Evolutionary conservation across 2,113 vertebrate species (phyloP).

Genomic region (Brachyhypopomus occidentalis): DNA sequence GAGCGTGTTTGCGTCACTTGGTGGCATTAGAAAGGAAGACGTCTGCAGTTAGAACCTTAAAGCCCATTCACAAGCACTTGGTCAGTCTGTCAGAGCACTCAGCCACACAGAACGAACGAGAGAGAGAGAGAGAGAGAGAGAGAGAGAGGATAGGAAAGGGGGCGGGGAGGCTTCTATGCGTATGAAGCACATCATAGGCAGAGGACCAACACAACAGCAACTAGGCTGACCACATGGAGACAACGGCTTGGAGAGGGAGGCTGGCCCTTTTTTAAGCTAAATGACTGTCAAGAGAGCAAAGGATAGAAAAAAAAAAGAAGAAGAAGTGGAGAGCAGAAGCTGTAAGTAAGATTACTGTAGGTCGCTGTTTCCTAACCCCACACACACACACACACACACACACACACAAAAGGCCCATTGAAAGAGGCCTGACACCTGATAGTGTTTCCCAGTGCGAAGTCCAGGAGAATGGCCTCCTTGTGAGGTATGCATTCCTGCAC

Average conservation of each 20-base stretch:
- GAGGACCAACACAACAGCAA: neutral
- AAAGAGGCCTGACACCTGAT: constrained; percentile 73
- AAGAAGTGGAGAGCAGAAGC: constrained; percentile 3
- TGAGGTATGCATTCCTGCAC: constrained; percentile 68
- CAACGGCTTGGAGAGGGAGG: neutral
- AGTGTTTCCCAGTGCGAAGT: constrained; percentile 62
- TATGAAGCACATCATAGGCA: constrained; percentile 4
- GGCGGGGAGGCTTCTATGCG: neutral
- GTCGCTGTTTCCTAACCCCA: constrained; percentile 55
- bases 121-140: neutral
- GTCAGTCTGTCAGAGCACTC: neutral
- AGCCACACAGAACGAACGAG: neutral
- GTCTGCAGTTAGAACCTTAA: neutral
- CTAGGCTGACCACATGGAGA: neutral
- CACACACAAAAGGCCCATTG: constrained; percentile 70
- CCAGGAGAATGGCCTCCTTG: constrained; percentile 70
- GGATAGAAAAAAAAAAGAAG: too few relatives aligned
- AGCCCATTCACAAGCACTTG: neutral
- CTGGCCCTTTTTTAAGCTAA: neutral
- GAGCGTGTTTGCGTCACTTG: too few relatives aligned
- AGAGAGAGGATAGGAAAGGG: neutral
- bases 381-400: constrained; percentile 58
- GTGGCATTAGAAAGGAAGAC: neutral
- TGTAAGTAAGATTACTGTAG: constrained; percentile 49
- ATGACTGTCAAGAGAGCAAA: constrained; percentile 17